phyloP scores from a whole-genome alignment of 2,797 vertebrate genomes.

The Peromyscus attwateri region DNA sequence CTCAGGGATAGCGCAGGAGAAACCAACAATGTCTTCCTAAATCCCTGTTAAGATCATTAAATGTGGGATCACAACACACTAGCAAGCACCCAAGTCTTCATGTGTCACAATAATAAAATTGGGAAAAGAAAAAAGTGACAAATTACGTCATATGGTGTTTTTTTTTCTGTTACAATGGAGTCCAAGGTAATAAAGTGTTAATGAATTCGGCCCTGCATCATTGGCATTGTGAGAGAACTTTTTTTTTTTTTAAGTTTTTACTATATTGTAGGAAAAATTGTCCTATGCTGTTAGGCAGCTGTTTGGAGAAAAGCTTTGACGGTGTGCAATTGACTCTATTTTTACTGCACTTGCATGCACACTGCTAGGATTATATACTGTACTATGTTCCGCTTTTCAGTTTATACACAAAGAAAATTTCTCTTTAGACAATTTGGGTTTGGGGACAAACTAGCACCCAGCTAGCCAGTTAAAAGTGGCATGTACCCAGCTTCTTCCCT shows the following conservation, averaged over 20 bases:
- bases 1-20: conserved; percentile 83
- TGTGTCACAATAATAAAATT: conserved; percentile 88
- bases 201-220: conserved; percentile 87
- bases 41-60: conserved; percentile 90
- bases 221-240: conserved; percentile 87
- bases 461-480: conserved; percentile 17
- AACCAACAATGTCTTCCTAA: conserved; percentile 88
- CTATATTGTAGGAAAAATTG: conserved; percentile 87
- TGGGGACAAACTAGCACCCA: conserved; percentile 13
- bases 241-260: conserved; percentile 76
- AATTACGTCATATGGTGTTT: conserved; percentile 83
- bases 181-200: conserved; percentile 90
- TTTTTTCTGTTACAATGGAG: conserved; percentile 82
- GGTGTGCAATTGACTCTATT: conserved; percentile 91
- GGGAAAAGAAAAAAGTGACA: conserved; percentile 86
- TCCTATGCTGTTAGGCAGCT: conserved; percentile 91
- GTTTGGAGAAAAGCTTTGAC: conserved; percentile 89
- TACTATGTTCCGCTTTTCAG: conserved; percentile 86
- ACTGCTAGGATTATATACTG: conserved; percentile 88
- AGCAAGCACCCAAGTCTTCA: conserved; percentile 85
- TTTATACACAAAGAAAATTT: conserved; percentile 77
- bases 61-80: conserved; percentile 89
- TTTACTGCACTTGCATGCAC: conserved; percentile 87
- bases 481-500: not conserved
- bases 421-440: conserved; percentile 59